Percentiles rank a stretch among this genome's conserved stretches.
These are phyloP conservation scores for Scomber japonicus DNA, from an alignment of 2,113 vertebrate genomes.

Conservation along the genomic window DNA sequence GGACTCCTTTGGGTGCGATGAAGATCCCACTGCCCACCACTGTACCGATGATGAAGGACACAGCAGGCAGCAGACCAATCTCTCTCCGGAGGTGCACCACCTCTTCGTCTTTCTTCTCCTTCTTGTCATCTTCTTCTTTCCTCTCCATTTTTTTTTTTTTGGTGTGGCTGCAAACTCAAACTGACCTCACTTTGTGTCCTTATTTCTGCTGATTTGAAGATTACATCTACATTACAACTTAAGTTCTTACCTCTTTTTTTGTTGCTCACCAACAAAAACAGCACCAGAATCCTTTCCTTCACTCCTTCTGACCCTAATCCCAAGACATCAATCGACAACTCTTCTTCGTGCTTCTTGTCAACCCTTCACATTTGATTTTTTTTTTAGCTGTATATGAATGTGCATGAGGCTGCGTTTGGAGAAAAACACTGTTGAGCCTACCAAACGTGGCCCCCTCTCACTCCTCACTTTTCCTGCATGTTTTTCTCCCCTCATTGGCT, in stretches of 20 bases:
- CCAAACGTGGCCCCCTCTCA: conserved; percentile 15
- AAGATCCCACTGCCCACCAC: conserved; percentile 94
- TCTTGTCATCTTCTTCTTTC: conserved; percentile 3
- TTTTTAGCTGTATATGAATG: neutral
- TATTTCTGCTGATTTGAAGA: neutral
- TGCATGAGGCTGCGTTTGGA: neutral
- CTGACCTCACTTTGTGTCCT: too few relatives aligned
- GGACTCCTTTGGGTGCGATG: conserved; percentile 91
- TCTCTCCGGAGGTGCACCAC: conserved; percentile 77
- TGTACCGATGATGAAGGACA: conserved; percentile 87
- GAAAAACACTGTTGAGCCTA: neutral
- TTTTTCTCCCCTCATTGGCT: conserved; percentile 59
- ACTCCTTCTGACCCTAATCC: neutral
- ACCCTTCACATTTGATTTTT: neutral
- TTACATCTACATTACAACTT: neutral
- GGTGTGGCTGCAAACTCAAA: neutral
- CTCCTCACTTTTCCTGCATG: neutral
- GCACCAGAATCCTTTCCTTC: neutral
- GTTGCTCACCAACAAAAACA: neutral
- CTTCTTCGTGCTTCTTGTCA: conserved; percentile 4
- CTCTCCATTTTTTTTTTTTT: conserved; percentile 53
- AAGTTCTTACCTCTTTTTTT: neutral
- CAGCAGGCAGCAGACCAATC: conserved; percentile 86
- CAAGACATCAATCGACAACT: neutral
- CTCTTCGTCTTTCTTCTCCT: conserved; percentile 37